Percentiles rank a stretch among this genome's conserved stretches.
Conservation (phyloP, 2,797 vertebrate genomes). For the Thamnophis elegans region DNA sequence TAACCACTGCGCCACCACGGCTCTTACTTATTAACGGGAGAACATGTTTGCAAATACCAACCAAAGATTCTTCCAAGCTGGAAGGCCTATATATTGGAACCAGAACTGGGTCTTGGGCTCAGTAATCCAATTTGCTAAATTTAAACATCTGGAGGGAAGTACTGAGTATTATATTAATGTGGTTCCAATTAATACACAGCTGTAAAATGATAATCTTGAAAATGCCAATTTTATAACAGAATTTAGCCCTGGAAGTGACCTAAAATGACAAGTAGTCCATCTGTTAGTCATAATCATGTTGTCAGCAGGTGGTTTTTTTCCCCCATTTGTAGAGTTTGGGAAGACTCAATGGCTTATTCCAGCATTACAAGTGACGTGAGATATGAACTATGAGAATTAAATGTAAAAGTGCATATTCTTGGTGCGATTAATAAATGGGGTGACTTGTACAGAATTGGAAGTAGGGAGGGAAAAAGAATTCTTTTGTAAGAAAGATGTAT, state of each 20-base stretch:
- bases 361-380: background rate
- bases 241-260: slow-evolving; percentile 11
- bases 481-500: background rate
- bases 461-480: background rate
- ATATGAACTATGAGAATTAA: background rate
- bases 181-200: slow-evolving; percentile 7
- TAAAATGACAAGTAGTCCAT: background rate
- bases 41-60: background rate
- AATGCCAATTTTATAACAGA: slow-evolving; percentile 12
- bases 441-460: background rate
- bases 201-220: background rate
- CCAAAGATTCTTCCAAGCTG: background rate
- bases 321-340: background rate
- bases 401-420: background rate
- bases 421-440: background rate
- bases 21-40: too few species aligned
- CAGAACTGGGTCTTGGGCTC: background rate
- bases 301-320: background rate
- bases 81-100: slow-evolving; percentile 7
- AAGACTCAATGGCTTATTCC: background rate
- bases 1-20: too few species aligned
- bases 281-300: background rate
- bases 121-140: slow-evolving; percentile 15
- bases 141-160: slow-evolving; percentile 15
- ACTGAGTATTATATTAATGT: background rate